These are phyloP conservation scores for Ypsolopha sequella DNA, from an alignment of 2,888 invertebrate species.

Conservation along the genomic window DNA sequence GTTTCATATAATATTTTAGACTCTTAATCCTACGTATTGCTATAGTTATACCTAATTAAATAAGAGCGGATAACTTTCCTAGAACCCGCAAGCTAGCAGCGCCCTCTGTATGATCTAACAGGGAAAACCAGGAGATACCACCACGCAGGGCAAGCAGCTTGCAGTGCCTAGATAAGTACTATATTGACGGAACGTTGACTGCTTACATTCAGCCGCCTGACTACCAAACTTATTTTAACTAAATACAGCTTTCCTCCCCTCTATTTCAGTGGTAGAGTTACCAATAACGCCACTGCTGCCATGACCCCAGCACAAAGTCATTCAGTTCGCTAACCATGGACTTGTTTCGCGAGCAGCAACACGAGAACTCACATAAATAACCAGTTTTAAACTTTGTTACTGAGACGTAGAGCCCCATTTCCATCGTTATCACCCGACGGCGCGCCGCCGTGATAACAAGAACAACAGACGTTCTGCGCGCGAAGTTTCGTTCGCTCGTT, in stretches of 20 bases:
- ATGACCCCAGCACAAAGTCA: constrained; percentile 37
- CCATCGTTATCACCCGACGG: constrained; percentile 43
- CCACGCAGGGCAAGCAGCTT: neutral
- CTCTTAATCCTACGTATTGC: no score
- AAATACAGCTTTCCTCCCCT: neutral
- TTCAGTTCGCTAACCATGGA: constrained; percentile 46
- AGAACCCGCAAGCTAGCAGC: neutral
- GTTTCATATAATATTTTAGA: no score
- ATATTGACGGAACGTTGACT: no score
- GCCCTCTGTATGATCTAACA: neutral
- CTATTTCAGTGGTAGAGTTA: constrained; percentile 1
- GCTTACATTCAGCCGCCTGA: no score
- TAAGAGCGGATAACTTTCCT: no score
- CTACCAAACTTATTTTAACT: no score
- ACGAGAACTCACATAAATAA: constrained; percentile 12
- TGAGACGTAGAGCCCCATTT: constrained; percentile 27
- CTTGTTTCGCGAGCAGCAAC: constrained; percentile 41
- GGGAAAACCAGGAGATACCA: neutral
- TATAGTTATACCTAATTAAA: no score
- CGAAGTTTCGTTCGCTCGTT: constrained; percentile 1
- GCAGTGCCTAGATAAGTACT: neutral
- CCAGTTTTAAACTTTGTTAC: constrained; percentile 31
- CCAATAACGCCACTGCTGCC: constrained; percentile 18
- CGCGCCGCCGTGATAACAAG: constrained; percentile 2
- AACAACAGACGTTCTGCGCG: neutral